A percentile compares a stretch with the other conserved stretches of the same genome.
Conservation (phyloP, 1,140 invertebrate species). For the Contarinia nasturtii region DNA sequence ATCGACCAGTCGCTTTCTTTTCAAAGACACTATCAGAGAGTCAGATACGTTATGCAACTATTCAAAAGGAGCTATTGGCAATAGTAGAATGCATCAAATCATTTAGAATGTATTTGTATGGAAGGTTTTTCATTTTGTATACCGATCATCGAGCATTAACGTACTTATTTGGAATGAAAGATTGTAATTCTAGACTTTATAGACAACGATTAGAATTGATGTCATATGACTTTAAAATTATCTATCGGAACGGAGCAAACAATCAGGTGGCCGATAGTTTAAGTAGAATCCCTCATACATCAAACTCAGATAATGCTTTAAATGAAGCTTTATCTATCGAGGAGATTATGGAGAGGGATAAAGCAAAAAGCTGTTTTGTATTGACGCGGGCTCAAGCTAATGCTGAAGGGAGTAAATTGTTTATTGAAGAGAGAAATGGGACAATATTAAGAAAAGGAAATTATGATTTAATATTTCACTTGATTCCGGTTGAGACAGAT, state of each 20-base stretch:
- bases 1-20: constrained; percentile 11
- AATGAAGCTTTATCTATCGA: not conserved
- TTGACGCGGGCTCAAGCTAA: too few relatives aligned
- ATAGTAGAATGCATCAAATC: constrained; percentile 22
- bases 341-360: not conserved
- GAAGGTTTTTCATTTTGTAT: constrained; percentile 12
- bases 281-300: constrained; percentile 5
- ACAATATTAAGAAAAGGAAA: not conserved
- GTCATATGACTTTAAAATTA: constrained; percentile 18
- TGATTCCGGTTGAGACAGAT: too few relatives aligned
- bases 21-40: constrained; percentile 8
- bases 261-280: constrained; percentile 18
- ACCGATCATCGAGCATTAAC: constrained; percentile 9
- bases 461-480: too few relatives aligned
- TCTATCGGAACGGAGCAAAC: constrained; percentile 19
- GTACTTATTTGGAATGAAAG: constrained; percentile 23
- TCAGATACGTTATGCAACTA: constrained; percentile 11
- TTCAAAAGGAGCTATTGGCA: constrained; percentile 16
- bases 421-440: not conserved
- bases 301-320: not conserved
- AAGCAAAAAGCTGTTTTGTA: not conserved
- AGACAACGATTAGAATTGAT: constrained; percentile 11
- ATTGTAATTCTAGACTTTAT: constrained; percentile 12
- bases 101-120: constrained; percentile 22
- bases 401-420: not conserved